These are phyloP conservation scores for Typhlichthys subterraneus DNA, from an alignment of 2,797 vertebrate species.

Conservation along the genomic window DNA sequence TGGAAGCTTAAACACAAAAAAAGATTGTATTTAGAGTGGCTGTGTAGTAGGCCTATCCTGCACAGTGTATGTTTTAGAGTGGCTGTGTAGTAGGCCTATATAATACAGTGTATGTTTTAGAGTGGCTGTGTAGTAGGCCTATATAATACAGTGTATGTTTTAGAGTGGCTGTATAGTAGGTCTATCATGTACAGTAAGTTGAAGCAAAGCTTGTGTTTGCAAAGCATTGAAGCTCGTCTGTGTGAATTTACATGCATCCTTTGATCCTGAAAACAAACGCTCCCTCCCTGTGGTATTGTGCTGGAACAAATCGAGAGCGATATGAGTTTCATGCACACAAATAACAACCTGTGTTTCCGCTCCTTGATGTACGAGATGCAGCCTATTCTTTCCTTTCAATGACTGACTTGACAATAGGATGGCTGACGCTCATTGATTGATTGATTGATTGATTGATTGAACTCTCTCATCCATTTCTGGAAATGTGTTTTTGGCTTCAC, in stretches of 20 bases:
- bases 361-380: neutral
- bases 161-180: too few relatives aligned
- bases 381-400: neutral
- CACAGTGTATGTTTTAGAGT: constrained; percentile 5
- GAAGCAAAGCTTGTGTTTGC: neutral
- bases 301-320: neutral
- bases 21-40: constrained; percentile 8
- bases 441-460: too few relatives aligned
- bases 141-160: neutral
- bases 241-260: constrained; percentile 34
- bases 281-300: constrained; percentile 27
- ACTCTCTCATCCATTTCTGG: neutral
- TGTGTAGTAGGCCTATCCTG: neutral
- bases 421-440: neutral
- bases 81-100: neutral
- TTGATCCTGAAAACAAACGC: constrained; percentile 48
- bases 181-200: neutral
- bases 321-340: constrained; percentile 34
- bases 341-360: constrained; percentile 12
- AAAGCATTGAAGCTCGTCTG: constrained; percentile 48
- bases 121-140: constrained; percentile 11
- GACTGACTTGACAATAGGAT: neutral
- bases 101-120: constrained; percentile 6
- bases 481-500: too few relatives aligned
- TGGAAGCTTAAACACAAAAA: too few relatives aligned